Conservation (phyloP, 2,113 vertebrate genomes). For the Artemisiospiza belli region DNA sequence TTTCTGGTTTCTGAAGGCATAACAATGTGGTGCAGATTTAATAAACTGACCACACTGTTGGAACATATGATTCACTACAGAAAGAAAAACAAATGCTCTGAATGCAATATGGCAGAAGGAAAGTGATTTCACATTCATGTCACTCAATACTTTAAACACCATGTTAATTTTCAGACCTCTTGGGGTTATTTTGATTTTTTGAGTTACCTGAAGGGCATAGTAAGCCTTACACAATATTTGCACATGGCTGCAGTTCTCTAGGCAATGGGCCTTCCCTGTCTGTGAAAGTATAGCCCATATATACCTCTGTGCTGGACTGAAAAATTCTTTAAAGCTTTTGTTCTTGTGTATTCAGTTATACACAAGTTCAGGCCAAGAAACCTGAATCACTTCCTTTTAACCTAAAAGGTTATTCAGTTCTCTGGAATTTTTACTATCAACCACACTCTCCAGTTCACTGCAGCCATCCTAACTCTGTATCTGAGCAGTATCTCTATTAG, state of each 20-base stretch:
- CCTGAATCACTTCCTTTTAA: neutral
- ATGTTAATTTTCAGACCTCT: neutral
- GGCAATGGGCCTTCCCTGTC: neutral
- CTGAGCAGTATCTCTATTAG: neutral
- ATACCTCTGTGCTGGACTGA: neutral
- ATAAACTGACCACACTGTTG: neutral
- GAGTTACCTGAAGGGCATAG: neutral
- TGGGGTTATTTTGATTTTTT: neutral
- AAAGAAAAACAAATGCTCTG: neutral
- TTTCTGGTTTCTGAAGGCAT: neutral
- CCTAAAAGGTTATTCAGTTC: neutral
- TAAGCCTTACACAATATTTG: rapidly evolving
- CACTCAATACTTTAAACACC: neutral
- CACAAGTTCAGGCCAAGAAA: neutral
- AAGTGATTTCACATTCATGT: neutral
- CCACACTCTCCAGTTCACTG: neutral
- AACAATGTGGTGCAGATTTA: neutral
- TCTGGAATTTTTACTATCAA: neutral
- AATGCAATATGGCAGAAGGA: neutral
- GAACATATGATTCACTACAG: neutral
- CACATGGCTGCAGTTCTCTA: neutral
- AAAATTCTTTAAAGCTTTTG: neutral
- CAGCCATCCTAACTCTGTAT: neutral
- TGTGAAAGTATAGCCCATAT: neutral
- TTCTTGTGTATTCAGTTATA: neutral